A percentile compares a stretch with the other conserved stretches of the same genome.
These are phyloP conservation scores for Drosophila sordidula DNA, from an alignment of 2,888 invertebrate species.

Conservation along the genomic window DNA sequence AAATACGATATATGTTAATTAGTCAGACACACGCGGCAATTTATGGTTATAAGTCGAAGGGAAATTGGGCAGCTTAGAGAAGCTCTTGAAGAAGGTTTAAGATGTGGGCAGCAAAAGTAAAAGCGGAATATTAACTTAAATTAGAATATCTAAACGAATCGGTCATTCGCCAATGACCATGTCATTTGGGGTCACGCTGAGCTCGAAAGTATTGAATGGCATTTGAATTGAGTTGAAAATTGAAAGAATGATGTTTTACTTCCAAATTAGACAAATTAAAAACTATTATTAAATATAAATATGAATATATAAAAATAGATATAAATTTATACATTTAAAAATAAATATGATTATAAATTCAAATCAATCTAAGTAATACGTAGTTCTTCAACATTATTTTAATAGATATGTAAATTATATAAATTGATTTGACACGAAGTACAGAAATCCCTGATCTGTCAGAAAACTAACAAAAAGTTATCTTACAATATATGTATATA, in stretches of 20 bases:
- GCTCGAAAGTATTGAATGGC: constrained; percentile 21
- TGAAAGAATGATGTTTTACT: background rate
- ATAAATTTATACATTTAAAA: too few relatives aligned
- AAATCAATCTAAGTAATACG: too few relatives aligned
- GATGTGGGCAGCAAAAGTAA: constrained; percentile 57
- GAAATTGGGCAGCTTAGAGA: constrained; percentile 42
- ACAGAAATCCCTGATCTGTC: constrained; percentile 1
- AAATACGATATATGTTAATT: constrained; percentile 47
- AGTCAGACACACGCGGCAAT: constrained; percentile 38
- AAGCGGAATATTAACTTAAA: constrained; percentile 34
- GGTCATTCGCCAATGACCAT: constrained; percentile 23
- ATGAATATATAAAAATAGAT: too few relatives aligned
- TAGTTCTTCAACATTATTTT: background rate
- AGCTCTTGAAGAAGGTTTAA: background rate
- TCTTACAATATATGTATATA: background rate
- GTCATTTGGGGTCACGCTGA: constrained; percentile 29
- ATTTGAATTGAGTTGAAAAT: background rate
- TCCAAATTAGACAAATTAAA: too few relatives aligned
- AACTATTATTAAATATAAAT: too few relatives aligned
- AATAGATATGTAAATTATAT: background rate
- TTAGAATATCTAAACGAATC: constrained; percentile 43
- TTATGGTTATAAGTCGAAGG: constrained; percentile 38
- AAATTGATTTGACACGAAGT: background rate
- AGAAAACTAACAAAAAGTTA: background rate
- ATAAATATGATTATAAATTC: too few relatives aligned